phyloP scores from a whole-genome alignment of 2,888 invertebrate species.

The Watsonalla cultraria region DNA sequence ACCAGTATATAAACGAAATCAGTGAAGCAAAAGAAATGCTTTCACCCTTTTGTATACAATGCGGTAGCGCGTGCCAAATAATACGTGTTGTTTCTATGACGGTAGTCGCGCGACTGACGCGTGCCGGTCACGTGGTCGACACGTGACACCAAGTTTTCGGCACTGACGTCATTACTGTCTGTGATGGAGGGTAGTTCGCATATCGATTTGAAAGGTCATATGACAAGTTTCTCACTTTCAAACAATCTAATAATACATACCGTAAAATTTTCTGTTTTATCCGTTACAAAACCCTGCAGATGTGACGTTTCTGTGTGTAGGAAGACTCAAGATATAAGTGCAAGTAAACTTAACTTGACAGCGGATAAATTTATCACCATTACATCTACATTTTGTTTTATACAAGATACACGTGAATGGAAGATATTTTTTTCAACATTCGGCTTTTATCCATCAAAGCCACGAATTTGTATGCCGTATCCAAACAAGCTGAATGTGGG shows the following conservation, averaged over 20 bases:
- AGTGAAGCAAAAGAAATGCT: slow-evolving; percentile 25
- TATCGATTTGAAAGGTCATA: not conserved
- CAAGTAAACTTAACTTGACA: no score
- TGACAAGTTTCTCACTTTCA: not conserved
- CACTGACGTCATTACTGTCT: slow-evolving; percentile 43
- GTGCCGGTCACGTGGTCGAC: slow-evolving; percentile 44
- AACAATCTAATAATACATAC: not conserved
- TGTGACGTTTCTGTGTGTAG: no score
- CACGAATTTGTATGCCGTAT: no score
- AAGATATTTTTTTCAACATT: no score
- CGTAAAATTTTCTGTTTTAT: no score
- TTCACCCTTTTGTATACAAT: slow-evolving; percentile 37
- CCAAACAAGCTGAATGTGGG: no score
- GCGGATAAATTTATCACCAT: no score
- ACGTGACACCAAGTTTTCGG: slow-evolving; percentile 59
- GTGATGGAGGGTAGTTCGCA: slow-evolving; percentile 5
- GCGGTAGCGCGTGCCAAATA: slow-evolving; percentile 40
- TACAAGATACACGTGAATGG: no score
- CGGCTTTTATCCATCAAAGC: no score
- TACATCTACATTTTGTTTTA: no score
- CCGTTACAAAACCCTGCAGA: no score
- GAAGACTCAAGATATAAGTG: no score
- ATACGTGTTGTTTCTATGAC: slow-evolving; percentile 43
- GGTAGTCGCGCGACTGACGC: slow-evolving; percentile 49
- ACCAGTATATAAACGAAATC: slow-evolving; percentile 23